Conservation (phyloP, 1,140 invertebrate genomes). For the Anastrepha ludens region DNA sequence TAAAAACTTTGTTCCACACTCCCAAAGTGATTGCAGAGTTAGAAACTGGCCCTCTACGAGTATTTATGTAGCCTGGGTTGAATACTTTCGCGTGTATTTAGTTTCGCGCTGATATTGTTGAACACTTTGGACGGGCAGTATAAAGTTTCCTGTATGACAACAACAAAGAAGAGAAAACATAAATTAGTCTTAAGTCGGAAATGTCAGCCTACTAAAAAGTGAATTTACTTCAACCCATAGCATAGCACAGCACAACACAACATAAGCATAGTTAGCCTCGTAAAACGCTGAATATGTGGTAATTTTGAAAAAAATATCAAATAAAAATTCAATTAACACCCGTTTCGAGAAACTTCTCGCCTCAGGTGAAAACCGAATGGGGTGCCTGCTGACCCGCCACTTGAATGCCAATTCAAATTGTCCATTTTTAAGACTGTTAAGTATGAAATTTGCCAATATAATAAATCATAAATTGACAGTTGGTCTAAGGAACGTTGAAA, state of each 20-base stretch:
- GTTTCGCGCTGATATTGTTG: constrained; percentile 48
- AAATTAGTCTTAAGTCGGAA: constrained; percentile 2
- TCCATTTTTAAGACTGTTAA: background rate
- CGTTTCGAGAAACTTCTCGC: background rate
- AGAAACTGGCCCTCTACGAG: background rate
- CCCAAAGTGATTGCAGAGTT: background rate
- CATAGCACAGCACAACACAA: no score
- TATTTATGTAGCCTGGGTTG: background rate
- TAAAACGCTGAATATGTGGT: constrained; percentile 1
- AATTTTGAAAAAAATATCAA: constrained; percentile 1
- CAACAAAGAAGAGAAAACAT: constrained; percentile 43
- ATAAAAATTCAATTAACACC: constrained; percentile 51
- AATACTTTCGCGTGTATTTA: constrained; percentile 42
- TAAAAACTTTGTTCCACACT: background rate
- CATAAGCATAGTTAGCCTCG: background rate
- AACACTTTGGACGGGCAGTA: constrained; percentile 42
- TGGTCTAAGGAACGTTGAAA: background rate
- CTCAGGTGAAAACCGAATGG: background rate
- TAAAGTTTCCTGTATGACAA: constrained; percentile 46
- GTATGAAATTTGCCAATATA: constrained; percentile 20
- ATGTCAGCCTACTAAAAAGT: constrained; percentile 7
- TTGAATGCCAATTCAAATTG: constrained; percentile 26
- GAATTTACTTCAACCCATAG: background rate
- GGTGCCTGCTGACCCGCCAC: background rate
- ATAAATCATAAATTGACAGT: constrained; percentile 46